Evolutionary conservation across 1,140 invertebrate genomes (phyloP).

Genomic region (Trachelipus rathkii): DNA sequence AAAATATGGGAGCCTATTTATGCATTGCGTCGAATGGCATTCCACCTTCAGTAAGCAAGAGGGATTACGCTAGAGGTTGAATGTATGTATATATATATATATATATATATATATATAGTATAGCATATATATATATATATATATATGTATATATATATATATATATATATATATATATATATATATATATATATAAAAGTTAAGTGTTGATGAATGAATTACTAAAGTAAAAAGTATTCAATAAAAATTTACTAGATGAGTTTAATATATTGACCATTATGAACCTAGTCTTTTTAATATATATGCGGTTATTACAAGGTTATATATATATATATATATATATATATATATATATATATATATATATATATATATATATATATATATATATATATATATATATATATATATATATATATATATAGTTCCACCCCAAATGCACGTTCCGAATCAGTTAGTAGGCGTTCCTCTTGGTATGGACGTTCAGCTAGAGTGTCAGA

Average conservation of each 20-base stretch:
- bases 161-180: conserved; percentile 17
- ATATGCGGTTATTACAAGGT: too few species aligned
- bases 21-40: conserved; percentile 85
- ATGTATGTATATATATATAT: conserved; percentile 60
- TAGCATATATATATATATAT: background rate
- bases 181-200: too few species aligned
- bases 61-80: conserved; percentile 75
- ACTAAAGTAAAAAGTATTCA: too few species aligned
- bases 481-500: conserved; percentile 79
- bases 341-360: conserved; percentile 54
- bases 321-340: conserved; percentile 52
- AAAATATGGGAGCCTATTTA: conserved; percentile 81
- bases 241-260: too few species aligned
- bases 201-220: too few species aligned
- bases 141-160: conserved; percentile 22
- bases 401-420: background rate
- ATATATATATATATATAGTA: conserved; percentile 14
- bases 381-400: conserved; percentile 50
- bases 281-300: too few species aligned
- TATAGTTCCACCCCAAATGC: conserved; percentile 78
- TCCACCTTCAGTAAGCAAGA: conserved; percentile 74
- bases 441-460: conserved; percentile 80
- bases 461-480: conserved; percentile 76
- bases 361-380: conserved; percentile 56
- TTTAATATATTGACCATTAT: too few species aligned